Evolutionary conservation across 2,113 vertebrate genomes (phyloP).

Genomic region (Riparia riparia): DNA sequence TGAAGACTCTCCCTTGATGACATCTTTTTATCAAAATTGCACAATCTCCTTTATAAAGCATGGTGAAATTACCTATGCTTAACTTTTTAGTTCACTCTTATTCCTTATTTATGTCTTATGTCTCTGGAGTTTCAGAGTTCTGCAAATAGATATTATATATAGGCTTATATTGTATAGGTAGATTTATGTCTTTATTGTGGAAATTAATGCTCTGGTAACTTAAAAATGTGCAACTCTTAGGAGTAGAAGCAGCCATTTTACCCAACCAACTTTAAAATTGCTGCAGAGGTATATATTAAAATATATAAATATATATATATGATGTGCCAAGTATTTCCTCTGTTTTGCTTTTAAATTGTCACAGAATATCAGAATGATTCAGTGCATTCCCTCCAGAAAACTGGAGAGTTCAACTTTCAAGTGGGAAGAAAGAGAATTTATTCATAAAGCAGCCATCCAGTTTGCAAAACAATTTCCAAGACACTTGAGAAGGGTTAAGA

Average conservation of each 20-base stretch:
- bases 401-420: background rate
- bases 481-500: background rate
- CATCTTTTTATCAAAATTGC: background rate
- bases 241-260: background rate
- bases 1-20: background rate
- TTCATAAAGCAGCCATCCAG: background rate
- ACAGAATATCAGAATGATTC: background rate
- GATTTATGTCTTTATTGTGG: background rate
- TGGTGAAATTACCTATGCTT: background rate
- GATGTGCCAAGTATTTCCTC: background rate
- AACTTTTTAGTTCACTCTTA: background rate
- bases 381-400: background rate
- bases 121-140: background rate
- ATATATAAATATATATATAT: too few species aligned
- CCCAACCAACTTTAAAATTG: background rate
- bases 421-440: background rate
- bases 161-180: background rate
- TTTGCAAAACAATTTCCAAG: background rate
- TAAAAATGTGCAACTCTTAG: background rate
- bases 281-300: background rate
- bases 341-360: background rate
- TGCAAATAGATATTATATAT: background rate
- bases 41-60: background rate
- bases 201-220: background rate
- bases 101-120: background rate